A percentile compares a stretch with the other conserved stretches of the same genome.
phyloP scores from a whole-genome alignment of 2,113 vertebrate species.

The Notothenia coriiceps region DNA sequence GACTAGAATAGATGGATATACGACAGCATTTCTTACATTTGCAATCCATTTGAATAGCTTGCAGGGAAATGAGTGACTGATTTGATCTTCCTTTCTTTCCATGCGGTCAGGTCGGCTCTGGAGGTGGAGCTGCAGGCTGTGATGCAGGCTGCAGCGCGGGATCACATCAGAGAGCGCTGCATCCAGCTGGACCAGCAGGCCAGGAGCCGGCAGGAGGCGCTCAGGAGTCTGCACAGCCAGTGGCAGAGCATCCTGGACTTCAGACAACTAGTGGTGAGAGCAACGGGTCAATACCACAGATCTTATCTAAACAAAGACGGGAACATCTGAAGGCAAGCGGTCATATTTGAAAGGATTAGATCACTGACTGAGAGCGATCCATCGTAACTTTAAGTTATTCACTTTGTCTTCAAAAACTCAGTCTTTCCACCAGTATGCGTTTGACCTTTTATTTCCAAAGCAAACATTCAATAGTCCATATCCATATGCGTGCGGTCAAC shows the following conservation, averaged over 20 bases:
- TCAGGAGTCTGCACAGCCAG: slow-evolving; percentile 83
- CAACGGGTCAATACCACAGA: not conserved
- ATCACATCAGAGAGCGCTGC: slow-evolving; percentile 76
- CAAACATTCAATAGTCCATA: too few relatives aligned
- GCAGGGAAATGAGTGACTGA: not conserved
- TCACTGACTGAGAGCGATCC: not conserved
- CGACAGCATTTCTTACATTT: too few relatives aligned
- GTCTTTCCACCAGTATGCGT: too few relatives aligned
- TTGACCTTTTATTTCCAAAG: too few relatives aligned
- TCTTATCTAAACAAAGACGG: too few relatives aligned
- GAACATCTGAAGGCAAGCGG: not conserved
- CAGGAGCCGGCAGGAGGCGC: slow-evolving; percentile 74
- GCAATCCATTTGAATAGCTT: too few relatives aligned
- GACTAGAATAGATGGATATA: too few relatives aligned
- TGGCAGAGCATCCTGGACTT: slow-evolving; percentile 87
- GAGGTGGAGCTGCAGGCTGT: slow-evolving; percentile 83
- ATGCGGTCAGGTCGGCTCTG: slow-evolving; percentile 76
- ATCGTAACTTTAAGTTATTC: too few relatives aligned
- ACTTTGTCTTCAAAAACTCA: too few relatives aligned
- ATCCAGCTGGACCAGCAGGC: slow-evolving; percentile 76
- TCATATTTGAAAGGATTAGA: not conserved
- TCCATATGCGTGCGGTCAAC: too few relatives aligned
- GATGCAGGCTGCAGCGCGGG: slow-evolving; percentile 78
- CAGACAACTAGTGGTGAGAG: slow-evolving; percentile 83
- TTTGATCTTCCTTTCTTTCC: not conserved